A percentile compares a stretch with the other conserved stretches of the same genome.
Conservation (phyloP, 2,113 vertebrate genomes). For the Chamaetylas fuelleborni region DNA sequence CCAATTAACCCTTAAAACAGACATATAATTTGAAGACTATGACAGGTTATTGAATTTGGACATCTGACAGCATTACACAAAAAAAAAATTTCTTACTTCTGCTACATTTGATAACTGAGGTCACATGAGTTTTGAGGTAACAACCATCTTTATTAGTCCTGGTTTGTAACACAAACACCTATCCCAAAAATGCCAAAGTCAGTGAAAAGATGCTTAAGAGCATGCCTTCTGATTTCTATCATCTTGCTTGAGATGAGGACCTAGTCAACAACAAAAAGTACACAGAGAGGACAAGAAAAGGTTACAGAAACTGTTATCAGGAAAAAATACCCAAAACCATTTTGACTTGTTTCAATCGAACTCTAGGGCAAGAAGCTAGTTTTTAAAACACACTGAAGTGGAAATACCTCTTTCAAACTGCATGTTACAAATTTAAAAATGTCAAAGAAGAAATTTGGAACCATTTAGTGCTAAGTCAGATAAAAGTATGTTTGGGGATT, state of each 20-base stretch:
- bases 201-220: neutral
- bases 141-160: neutral
- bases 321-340: neutral
- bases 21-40: neutral
- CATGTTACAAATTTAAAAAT: neutral
- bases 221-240: neutral
- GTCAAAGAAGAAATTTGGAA: neutral
- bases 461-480: neutral
- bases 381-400: neutral
- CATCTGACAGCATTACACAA: neutral
- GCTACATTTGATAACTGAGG: neutral
- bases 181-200: neutral
- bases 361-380: neutral
- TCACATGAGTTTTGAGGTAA: neutral
- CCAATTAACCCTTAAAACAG: neutral
- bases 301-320: neutral
- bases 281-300: accelerated
- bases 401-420: neutral
- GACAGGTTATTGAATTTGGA: neutral
- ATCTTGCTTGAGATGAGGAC: neutral
- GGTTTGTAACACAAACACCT: neutral
- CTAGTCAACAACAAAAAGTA: neutral
- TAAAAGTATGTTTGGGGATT: neutral
- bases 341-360: neutral
- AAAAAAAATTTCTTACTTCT: neutral